Percentiles rank a stretch among this genome's conserved stretches.
These are phyloP conservation scores for Phalangium opilio DNA, from an alignment of 2,888 invertebrate species.

Conservation along the genomic window DNA sequence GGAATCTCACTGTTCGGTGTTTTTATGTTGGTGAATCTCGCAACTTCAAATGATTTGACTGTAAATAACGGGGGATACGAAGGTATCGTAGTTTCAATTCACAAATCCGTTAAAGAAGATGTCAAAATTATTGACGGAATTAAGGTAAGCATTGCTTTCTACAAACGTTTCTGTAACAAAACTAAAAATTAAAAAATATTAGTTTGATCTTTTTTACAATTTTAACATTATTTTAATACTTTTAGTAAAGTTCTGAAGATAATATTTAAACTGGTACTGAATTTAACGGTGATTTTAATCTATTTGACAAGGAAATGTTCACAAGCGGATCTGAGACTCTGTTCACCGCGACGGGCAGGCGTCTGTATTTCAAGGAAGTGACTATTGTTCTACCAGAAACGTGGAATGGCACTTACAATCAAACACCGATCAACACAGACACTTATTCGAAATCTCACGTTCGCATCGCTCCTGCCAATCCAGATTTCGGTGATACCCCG, in stretches of 20 bases:
- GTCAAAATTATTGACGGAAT: constrained; percentile 12
- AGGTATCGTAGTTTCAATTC: constrained; percentile 16
- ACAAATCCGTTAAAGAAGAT: constrained; percentile 14
- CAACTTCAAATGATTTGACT: background rate
- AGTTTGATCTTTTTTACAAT: no score
- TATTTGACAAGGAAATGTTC: constrained; percentile 42
- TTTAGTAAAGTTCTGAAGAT: no score
- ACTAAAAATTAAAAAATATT: no score
- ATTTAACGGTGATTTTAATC: no score
- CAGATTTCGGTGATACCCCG: constrained; percentile 37
- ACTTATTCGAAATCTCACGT: constrained; percentile 36
- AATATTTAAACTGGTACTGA: no score
- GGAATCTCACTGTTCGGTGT: no score
- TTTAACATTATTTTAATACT: no score
- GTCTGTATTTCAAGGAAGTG: constrained; percentile 41
- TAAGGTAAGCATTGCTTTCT: no score
- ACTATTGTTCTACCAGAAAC: constrained; percentile 43
- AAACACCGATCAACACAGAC: constrained; percentile 8
- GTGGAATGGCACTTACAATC: constrained; percentile 38
- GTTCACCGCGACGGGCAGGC: constrained; percentile 41
- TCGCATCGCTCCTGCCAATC: constrained; percentile 35
- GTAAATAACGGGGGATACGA: constrained; percentile 18
- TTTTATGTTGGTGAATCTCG: no score
- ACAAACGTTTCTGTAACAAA: no score
- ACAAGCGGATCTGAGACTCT: constrained; percentile 42